phyloP scores from a whole-genome alignment of 2,113 vertebrate genomes.

The Amblyornis subalaris region DNA sequence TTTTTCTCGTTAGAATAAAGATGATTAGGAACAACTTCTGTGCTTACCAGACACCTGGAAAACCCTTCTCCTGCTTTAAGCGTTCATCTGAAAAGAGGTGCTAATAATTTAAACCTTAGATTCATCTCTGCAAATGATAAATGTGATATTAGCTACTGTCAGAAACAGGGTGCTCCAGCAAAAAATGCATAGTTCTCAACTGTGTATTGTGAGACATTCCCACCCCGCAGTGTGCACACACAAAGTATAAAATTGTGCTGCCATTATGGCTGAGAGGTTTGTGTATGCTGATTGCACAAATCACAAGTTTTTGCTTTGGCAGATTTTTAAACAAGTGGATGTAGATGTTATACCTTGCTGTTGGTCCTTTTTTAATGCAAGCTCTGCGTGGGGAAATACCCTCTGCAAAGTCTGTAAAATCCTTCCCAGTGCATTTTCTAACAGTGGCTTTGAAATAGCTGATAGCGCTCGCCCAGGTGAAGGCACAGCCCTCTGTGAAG shows the following conservation, averaged over 20 bases:
- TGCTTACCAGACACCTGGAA: background rate
- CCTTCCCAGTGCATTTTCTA: conserved; percentile 70
- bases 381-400: conserved; percentile 86
- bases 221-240: background rate
- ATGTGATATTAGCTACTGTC: background rate
- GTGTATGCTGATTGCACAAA: background rate
- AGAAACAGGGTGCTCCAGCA: background rate
- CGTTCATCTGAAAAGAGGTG: background rate
- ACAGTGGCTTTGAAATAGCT: conserved; percentile 78
- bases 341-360: conserved; percentile 62
- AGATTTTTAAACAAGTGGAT: background rate
- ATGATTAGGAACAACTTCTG: background rate
- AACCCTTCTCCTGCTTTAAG: background rate
- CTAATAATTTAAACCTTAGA: background rate
- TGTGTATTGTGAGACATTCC: fast-evolving
- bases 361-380: conserved; percentile 65
- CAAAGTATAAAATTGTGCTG: background rate
- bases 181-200: fast-evolving
- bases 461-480: conserved; percentile 83
- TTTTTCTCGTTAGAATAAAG: background rate
- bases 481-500: conserved; percentile 80
- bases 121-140: background rate
- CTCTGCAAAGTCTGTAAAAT: conserved; percentile 76
- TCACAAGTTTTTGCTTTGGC: background rate
- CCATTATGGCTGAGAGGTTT: background rate